A percentile compares a stretch with the other conserved stretches of the same genome.
Evolutionary conservation across 2,113 vertebrate species (phyloP).

Genomic region (Aythya baeri): DNA sequence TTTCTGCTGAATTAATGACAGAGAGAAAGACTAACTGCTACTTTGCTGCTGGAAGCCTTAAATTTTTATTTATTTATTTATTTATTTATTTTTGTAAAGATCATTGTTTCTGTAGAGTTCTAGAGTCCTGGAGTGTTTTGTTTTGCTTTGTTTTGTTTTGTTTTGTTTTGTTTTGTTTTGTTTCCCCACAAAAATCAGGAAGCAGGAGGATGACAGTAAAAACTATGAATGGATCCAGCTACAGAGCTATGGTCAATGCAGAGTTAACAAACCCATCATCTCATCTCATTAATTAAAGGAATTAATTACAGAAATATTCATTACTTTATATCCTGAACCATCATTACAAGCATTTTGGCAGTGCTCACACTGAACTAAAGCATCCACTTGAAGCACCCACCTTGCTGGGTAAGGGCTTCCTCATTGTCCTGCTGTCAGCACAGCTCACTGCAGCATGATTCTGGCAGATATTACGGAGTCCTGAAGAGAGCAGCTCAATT

Average conservation of each 20-base stretch:
- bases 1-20: background rate
- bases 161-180: background rate
- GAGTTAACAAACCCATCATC: background rate
- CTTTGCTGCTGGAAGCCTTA: background rate
- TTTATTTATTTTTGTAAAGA: background rate
- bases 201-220: background rate
- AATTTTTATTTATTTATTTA: no score
- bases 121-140: no score
- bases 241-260: background rate
- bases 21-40: background rate
- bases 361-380: background rate
- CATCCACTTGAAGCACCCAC: background rate
- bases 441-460: background rate
- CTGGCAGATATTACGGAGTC: background rate
- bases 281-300: background rate
- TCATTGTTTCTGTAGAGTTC: background rate
- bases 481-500: background rate
- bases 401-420: background rate
- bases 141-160: background rate
- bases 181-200: background rate
- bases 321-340: background rate
- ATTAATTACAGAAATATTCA: background rate
- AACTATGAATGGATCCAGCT: background rate
- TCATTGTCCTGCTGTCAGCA: rapidly evolving
- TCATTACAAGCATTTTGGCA: background rate